Percentiles rank a stretch among this genome's conserved stretches.
Conservation (phyloP, 1,140 invertebrate genomes). For the Achatina immaculata region DNA sequence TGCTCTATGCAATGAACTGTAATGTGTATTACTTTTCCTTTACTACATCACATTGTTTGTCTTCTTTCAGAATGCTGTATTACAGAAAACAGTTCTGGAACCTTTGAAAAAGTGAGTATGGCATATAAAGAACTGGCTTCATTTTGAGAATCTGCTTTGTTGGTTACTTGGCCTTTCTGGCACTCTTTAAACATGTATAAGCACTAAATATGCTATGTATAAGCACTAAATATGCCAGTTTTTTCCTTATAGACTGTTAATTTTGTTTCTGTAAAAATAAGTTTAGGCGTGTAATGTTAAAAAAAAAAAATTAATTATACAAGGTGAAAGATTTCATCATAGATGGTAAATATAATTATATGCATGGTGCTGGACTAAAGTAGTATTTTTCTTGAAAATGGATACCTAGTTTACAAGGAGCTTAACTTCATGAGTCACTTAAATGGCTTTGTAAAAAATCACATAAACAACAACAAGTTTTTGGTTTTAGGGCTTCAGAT, state of each 20-base stretch:
- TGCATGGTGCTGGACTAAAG: too few relatives aligned
- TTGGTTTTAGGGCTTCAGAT: too few relatives aligned
- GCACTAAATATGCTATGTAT: neutral
- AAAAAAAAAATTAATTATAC: too few relatives aligned
- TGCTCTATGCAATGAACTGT: neutral
- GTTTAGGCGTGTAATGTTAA: too few relatives aligned
- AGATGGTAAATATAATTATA: too few relatives aligned
- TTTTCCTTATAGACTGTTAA: neutral
- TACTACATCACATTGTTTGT: constrained; percentile 26
- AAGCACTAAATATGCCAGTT: neutral
- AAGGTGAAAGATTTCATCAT: too few relatives aligned
- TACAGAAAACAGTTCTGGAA: constrained; percentile 64
- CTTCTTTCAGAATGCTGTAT: constrained; percentile 60
- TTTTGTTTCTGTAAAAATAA: neutral
- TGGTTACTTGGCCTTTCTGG: neutral
- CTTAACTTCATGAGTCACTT: too few relatives aligned
- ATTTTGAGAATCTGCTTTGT: neutral
- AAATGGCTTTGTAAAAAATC: too few relatives aligned
- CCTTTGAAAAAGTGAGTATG: constrained; percentile 68
- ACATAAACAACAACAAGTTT: too few relatives aligned
- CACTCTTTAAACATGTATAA: neutral
- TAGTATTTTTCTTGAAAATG: too few relatives aligned
- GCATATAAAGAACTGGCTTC: neutral
- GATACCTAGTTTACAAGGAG: too few relatives aligned
- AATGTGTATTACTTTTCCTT: neutral